Conservation (phyloP, 2,888 invertebrate species). For the Papilio demoleus region DNA sequence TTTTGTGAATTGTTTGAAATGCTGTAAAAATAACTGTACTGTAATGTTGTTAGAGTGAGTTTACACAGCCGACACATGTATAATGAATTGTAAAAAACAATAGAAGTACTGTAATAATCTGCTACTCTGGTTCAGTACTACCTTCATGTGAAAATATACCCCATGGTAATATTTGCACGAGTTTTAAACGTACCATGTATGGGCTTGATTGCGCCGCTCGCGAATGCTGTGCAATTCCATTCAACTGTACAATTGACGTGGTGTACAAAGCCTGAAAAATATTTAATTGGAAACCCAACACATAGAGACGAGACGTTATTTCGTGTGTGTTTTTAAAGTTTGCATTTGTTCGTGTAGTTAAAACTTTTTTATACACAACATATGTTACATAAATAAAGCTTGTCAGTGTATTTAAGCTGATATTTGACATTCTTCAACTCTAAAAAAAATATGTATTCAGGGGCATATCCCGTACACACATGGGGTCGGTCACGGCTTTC, state of each 20-base stretch:
- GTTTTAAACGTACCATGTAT: neutral
- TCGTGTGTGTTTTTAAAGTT: neutral
- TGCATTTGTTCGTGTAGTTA: neutral
- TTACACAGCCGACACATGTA: neutral
- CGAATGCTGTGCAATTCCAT: neutral
- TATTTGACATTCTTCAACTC: too few relatives aligned
- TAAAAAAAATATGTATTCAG: too few relatives aligned
- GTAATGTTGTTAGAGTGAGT: neutral
- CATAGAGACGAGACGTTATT: neutral
- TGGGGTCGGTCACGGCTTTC: too few relatives aligned
- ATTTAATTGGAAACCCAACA: neutral
- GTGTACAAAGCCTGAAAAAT: neutral
- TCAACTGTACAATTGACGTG: slow-evolving; percentile 1
- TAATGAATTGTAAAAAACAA: neutral
- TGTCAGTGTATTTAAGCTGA: too few relatives aligned
- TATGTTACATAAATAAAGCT: too few relatives aligned
- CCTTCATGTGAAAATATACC: neutral
- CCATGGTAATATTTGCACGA: neutral
- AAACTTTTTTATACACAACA: neutral
- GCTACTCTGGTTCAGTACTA: neutral
- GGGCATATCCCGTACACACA: too few relatives aligned
- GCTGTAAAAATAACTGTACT: neutral
- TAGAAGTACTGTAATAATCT: neutral
- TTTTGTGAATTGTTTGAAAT: neutral
- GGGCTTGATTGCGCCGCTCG: slow-evolving; percentile 20